phyloP scores from a whole-genome alignment of 1,140 invertebrate species.

The Littorina saxatilis region DNA sequence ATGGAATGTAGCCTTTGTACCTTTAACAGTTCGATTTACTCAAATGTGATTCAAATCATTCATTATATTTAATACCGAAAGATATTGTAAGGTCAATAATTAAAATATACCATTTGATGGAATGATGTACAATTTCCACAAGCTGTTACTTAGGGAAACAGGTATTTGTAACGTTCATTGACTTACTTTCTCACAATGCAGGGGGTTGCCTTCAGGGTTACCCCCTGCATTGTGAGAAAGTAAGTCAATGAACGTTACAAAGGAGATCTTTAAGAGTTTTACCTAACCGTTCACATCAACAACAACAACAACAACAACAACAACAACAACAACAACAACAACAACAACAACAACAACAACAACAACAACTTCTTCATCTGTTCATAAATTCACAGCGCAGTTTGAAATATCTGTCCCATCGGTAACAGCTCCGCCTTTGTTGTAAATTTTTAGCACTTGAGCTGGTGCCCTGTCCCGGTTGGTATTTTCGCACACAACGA shows the following conservation, averaged over 20 bases:
- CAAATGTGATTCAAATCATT: too few species aligned
- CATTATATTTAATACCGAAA: background rate
- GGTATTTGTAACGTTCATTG: background rate
- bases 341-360: background rate
- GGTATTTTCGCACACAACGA: too few species aligned
- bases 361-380: too few species aligned
- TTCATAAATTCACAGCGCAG: too few species aligned
- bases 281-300: background rate
- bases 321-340: background rate
- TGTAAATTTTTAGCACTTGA: too few species aligned
- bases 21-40: too few species aligned
- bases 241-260: background rate
- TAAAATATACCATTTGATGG: too few species aligned
- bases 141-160: background rate
- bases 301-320: background rate
- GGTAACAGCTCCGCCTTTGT: too few species aligned
- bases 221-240: background rate
- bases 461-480: too few species aligned
- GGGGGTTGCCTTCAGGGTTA: background rate
- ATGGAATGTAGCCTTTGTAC: background rate
- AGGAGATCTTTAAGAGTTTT: background rate
- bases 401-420: too few species aligned
- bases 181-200: background rate
- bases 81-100: background rate
- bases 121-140: too few species aligned